Percentiles rank a stretch among this genome's conserved stretches.
Conservation (phyloP, 2,888 invertebrate genomes). For the Ernsta delagoae region DNA sequence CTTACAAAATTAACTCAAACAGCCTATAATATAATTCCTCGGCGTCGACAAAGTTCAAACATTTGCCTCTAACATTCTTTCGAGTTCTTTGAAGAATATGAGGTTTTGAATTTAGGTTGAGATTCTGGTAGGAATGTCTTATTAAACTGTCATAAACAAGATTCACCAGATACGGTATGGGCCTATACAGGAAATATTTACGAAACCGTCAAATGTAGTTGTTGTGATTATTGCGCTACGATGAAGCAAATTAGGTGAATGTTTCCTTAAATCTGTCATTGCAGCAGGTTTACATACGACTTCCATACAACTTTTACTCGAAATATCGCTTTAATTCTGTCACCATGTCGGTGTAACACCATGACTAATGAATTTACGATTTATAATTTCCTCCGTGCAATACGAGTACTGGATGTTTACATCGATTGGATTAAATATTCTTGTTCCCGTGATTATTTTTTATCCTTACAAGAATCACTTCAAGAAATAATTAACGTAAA, state of each 20-base stretch:
- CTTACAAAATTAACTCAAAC: not conserved
- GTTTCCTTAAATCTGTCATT: slow-evolving; percentile 72
- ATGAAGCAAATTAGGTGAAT: slow-evolving; percentile 60
- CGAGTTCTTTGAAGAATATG: slow-evolving; percentile 18
- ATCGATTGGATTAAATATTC: not conserved
- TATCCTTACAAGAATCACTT: no score
- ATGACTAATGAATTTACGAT: slow-evolving; percentile 6
- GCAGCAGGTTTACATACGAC: no score
- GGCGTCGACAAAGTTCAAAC: slow-evolving; percentile 24
- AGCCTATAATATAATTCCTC: not conserved
- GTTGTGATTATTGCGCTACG: no score
- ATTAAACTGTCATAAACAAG: slow-evolving; percentile 24
- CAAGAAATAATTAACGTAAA: no score
- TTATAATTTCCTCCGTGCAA: slow-evolving; percentile 10
- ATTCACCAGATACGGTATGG: no score
- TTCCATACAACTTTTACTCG: slow-evolving; percentile 52
- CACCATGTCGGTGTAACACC: slow-evolving; percentile 52
- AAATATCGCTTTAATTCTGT: slow-evolving; percentile 69
- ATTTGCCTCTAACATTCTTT: slow-evolving; percentile 21
- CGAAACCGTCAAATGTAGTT: no score
- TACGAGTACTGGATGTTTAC: no score
- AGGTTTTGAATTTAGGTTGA: slow-evolving; percentile 10
- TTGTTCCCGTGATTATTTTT: no score
- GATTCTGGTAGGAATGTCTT: slow-evolving; percentile 3
- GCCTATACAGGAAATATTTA: no score